phyloP scores from a whole-genome alignment of 2,113 vertebrate genomes.

The Columbina picui region DNA sequence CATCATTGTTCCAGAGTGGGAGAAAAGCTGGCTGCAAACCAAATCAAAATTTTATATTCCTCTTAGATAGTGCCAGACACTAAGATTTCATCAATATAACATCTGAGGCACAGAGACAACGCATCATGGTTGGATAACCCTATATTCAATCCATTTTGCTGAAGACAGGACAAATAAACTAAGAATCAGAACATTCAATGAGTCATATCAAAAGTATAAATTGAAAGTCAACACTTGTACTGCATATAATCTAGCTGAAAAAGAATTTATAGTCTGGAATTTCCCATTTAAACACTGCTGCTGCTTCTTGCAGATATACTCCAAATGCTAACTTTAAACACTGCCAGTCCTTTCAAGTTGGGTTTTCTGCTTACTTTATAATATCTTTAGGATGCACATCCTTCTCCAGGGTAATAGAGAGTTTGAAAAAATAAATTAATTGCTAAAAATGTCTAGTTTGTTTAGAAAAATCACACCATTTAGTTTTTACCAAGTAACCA shows the following conservation, averaged over 20 bases:
- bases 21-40: slow-evolving; percentile 60
- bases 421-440: slow-evolving; percentile 13
- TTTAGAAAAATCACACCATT: not conserved
- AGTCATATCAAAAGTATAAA: slow-evolving; percentile 60
- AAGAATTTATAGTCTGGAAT: slow-evolving; percentile 51
- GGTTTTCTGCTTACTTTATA: slow-evolving; percentile 34
- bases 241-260: slow-evolving; percentile 28
- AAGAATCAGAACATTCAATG: slow-evolving; percentile 50
- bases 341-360: slow-evolving; percentile 33
- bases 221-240: slow-evolving; percentile 65
- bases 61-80: slow-evolving; percentile 65
- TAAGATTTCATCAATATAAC: slow-evolving; percentile 60
- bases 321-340: slow-evolving; percentile 52
- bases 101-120: slow-evolving; percentile 46
- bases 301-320: slow-evolving; percentile 47
- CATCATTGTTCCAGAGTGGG: slow-evolving; percentile 53
- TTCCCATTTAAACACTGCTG: slow-evolving; percentile 16
- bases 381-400: slow-evolving; percentile 28
- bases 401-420: slow-evolving; percentile 19
- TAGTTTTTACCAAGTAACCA: not conserved
- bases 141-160: slow-evolving; percentile 53
- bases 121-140: slow-evolving; percentile 39
- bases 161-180: slow-evolving; percentile 66
- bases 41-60: slow-evolving; percentile 64
- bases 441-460: not conserved